A percentile compares a stretch with the other conserved stretches of the same genome.
Conservation (phyloP, 2,888 invertebrate species). For the Carpatolechia fugitivella region DNA sequence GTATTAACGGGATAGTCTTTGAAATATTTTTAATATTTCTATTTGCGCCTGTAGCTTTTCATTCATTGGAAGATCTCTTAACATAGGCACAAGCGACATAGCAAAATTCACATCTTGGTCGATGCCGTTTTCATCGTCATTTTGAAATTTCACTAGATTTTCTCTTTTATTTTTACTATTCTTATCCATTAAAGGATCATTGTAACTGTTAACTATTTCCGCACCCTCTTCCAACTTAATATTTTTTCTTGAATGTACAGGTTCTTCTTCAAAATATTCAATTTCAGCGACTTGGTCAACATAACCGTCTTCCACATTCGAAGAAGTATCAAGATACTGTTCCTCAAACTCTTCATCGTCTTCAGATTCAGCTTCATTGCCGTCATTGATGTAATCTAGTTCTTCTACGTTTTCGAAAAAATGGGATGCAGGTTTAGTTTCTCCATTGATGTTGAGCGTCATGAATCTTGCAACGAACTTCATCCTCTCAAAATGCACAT, state of each 20-base stretch:
- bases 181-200: neutral
- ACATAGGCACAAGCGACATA: conserved; percentile 15
- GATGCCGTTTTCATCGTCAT: neutral
- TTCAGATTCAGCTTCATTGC: neutral
- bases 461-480: neutral
- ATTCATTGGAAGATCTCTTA: conserved; percentile 3
- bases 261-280: neutral
- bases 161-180: neutral
- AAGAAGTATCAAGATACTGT: neutral
- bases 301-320: neutral
- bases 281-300: neutral
- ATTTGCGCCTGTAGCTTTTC: conserved; percentile 12
- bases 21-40: conserved; percentile 13
- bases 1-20: neutral
- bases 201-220: neutral
- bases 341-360: neutral
- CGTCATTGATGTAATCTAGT: neutral
- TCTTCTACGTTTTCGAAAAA: neutral
- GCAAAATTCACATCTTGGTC: conserved; percentile 16
- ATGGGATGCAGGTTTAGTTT: neutral
- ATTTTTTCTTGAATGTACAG: neutral
- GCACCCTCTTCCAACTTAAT: neutral
- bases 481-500: conserved; percentile 3
- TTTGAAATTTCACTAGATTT: neutral
- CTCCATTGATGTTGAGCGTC: neutral